Conservation (phyloP, 2,888 invertebrate genomes). For the Phortica magna region DNA sequence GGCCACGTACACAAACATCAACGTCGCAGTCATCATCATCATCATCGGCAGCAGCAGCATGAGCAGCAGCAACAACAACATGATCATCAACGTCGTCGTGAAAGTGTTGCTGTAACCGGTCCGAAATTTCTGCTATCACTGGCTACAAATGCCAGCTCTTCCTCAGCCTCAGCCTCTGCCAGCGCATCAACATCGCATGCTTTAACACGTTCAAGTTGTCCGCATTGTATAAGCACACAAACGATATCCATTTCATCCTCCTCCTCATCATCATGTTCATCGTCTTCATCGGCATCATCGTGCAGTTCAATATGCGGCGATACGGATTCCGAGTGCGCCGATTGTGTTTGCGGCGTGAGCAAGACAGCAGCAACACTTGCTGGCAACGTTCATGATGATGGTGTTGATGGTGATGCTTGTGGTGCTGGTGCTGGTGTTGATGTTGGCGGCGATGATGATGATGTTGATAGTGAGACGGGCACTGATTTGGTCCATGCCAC, state of each 20-base stretch:
- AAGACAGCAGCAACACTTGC: not conserved
- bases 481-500: conserved; percentile 50
- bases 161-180: conserved; percentile 43
- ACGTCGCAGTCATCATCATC: conserved; percentile 40
- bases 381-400: conserved; percentile 30
- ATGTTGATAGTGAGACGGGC: conserved; percentile 37
- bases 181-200: conserved; percentile 27
- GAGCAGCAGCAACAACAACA: conserved; percentile 33
- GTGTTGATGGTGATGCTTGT: conserved; percentile 26
- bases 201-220: conserved; percentile 47
- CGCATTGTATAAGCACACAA: conserved; percentile 46
- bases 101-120: conserved; percentile 41
- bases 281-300: conserved; percentile 37
- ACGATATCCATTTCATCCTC: conserved; percentile 30
- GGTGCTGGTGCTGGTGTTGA: conserved; percentile 17
- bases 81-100: conserved; percentile 48
- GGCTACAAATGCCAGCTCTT: conserved; percentile 45
- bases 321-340: conserved; percentile 48
- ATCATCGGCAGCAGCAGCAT: conserved; percentile 39
- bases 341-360: conserved; percentile 36
- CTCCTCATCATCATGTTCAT: conserved; percentile 31
- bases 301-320: conserved; percentile 10
- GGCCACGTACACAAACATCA: conserved; percentile 21
- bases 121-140: conserved; percentile 64
- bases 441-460: conserved; percentile 39